These are phyloP conservation scores for Liparis tanakae DNA, from an alignment of 2,797 vertebrate species.

Conservation along the genomic window DNA sequence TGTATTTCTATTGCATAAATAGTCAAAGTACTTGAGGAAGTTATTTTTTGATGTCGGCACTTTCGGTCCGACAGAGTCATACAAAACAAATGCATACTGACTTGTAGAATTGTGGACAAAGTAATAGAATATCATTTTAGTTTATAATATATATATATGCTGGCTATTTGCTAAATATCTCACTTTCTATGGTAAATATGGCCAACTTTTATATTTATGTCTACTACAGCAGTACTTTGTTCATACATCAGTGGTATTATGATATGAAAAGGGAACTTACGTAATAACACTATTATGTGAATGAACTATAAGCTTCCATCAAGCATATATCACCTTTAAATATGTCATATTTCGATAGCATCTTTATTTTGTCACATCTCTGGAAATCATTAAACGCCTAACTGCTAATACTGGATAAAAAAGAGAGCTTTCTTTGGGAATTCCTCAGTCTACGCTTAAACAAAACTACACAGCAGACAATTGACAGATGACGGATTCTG, in stretches of 20 bases:
- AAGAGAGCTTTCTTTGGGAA: slow-evolving; percentile 12
- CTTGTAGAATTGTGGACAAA: neutral
- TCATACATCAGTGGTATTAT: neutral
- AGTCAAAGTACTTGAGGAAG: neutral
- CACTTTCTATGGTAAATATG: too few species aligned
- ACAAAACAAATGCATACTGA: neutral
- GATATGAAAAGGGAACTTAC: neutral
- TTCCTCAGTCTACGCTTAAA: slow-evolving; percentile 15
- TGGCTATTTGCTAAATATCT: too few species aligned
- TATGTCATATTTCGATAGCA: neutral
- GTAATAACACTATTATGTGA: neutral
- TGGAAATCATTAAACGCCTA: neutral
- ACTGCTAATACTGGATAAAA: neutral
- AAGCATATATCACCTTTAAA: neutral
- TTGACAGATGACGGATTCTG: slow-evolving; percentile 20
- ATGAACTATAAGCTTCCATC: neutral
- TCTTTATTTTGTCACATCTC: neutral
- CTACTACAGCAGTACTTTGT: neutral
- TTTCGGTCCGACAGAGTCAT: neutral
- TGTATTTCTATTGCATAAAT: neutral
- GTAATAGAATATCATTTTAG: too few species aligned
- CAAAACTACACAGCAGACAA: slow-evolving; percentile 5
- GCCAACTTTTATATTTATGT: neutral
- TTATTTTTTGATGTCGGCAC: neutral
- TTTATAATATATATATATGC: too few species aligned